Base-by-base conservation (phyloP, 1,140 invertebrate species). In the Cydia amplana region DNA sequence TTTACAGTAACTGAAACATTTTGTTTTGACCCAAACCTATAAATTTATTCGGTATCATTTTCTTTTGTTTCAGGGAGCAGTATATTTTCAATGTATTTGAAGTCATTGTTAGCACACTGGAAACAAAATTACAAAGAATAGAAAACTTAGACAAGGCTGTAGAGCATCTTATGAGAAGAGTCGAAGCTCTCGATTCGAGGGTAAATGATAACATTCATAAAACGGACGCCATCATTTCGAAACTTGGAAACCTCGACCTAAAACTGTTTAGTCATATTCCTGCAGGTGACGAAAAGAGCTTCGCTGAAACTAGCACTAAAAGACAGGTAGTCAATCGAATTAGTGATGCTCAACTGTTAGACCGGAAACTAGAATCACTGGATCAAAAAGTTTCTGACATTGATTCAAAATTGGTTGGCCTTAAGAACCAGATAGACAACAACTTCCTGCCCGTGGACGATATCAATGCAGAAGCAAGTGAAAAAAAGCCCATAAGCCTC, bases 61-160 rank as follows among this genome's bases (percentile, higher is more conserved):
- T 85, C 80, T 83, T 92, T 91, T 93, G 86, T 96, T 96, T 65
- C 95, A 98, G 97, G 90, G 97, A 98, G 87, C 96, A 97, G 87
- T 97, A 97, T 87, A 94, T 98, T 51, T 97, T 97, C 89, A 96
- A 97, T 83, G 96, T 98, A 40, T 97, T 98, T 91, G 97, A 98
- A 90, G 96, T 97, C 10, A 96, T 97, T 78, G 96, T 98, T 23
- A 97, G 96, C 75, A 97, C 97, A 14, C 92, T 98, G 79, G 97
- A 98, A 87, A 96, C 96, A 12, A 97, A 97, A 93, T 92, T 98
- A 4, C 96, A 97, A 84, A 94, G 97, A 76, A 97, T 97, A 81
- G 97, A 97, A 85, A 97, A 97, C 87, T 87, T 98, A 64, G 97
- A 97, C 85, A 96, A 96, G 87, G 97, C 96, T 0, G 96, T 97